phyloP scores from a whole-genome alignment of 2,888 invertebrate genomes.

The Marasmarcha lunaedactyla region DNA sequence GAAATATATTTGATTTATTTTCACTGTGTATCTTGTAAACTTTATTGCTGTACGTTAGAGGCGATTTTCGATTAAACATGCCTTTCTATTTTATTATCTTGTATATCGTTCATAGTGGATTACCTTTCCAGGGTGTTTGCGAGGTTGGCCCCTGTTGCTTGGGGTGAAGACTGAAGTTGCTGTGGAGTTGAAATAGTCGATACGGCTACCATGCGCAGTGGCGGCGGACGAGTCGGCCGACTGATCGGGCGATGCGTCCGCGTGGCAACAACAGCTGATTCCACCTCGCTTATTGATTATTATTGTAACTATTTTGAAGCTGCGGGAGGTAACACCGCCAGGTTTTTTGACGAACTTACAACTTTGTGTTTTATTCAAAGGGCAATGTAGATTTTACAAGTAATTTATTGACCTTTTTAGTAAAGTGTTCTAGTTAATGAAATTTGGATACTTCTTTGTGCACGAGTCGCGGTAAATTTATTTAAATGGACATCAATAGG shows the following conservation, averaged over 20 bases:
- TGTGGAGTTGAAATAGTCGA: constrained; percentile 15
- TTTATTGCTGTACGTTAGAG: background rate
- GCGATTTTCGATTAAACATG: background rate
- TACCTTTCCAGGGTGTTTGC: background rate
- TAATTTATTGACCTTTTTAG: too few species aligned
- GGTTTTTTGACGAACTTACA: too few species aligned
- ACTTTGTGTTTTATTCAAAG: too few species aligned
- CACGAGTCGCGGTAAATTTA: too few species aligned
- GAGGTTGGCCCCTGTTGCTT: background rate
- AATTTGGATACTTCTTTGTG: too few species aligned
- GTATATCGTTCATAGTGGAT: background rate
- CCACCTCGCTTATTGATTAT: constrained; percentile 13
- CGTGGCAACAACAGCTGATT: constrained; percentile 18
- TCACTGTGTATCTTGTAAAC: too few species aligned
- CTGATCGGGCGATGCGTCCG: constrained; percentile 13
- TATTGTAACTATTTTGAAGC: background rate
- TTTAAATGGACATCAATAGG: too few species aligned
- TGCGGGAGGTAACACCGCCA: too few species aligned
- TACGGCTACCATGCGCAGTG: constrained; percentile 26
- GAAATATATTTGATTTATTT: too few species aligned
- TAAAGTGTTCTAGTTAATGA: too few species aligned
- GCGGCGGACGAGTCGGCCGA: constrained; percentile 11
- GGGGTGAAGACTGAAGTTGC: background rate
- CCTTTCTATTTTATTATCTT: background rate
- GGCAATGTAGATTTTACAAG: too few species aligned